These are phyloP conservation scores for Coluber constrictor DNA, from an alignment of 2,797 vertebrate species.

Conservation along the genomic window DNA sequence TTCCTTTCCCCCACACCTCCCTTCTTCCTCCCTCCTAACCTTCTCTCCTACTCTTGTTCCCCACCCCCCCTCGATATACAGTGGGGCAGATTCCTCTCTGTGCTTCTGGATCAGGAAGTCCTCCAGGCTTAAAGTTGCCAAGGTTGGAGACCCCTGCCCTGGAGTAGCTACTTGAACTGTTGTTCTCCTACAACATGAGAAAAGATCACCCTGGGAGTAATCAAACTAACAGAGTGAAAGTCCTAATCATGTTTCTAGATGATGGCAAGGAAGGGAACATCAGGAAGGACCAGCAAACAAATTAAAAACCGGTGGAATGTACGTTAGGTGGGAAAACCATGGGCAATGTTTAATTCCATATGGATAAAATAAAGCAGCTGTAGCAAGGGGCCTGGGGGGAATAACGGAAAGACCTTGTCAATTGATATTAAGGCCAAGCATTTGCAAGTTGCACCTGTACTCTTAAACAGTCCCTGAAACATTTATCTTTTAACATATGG, in stretches of 20 bases:
- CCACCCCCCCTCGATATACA: too few species aligned
- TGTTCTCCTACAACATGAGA: too few species aligned
- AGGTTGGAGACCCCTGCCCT: too few species aligned
- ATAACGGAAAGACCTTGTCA: not conserved
- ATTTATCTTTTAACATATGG: conserved; percentile 3
- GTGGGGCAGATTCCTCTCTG: too few species aligned
- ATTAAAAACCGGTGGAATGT: not conserved
- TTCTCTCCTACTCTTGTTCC: too few species aligned
- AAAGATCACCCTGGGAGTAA: not conserved
- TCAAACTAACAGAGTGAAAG: not conserved
- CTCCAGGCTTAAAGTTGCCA: too few species aligned
- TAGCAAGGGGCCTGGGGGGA: not conserved
- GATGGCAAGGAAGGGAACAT: not conserved
- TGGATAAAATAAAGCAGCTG: not conserved
- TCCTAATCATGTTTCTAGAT: not conserved
- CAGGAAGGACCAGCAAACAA: not conserved
- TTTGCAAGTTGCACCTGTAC: not conserved
- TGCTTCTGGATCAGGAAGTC: too few species aligned
- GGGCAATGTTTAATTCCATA: too few species aligned
- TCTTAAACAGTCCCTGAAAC: conserved; percentile 11
- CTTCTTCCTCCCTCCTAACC: too few species aligned
- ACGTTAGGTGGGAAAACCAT: not conserved
- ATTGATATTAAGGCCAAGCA: not conserved
- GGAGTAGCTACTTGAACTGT: too few species aligned
- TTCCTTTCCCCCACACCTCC: too few species aligned